phyloP scores from a whole-genome alignment of 2,113 vertebrate genomes.

The Pelecanus crispus region DNA sequence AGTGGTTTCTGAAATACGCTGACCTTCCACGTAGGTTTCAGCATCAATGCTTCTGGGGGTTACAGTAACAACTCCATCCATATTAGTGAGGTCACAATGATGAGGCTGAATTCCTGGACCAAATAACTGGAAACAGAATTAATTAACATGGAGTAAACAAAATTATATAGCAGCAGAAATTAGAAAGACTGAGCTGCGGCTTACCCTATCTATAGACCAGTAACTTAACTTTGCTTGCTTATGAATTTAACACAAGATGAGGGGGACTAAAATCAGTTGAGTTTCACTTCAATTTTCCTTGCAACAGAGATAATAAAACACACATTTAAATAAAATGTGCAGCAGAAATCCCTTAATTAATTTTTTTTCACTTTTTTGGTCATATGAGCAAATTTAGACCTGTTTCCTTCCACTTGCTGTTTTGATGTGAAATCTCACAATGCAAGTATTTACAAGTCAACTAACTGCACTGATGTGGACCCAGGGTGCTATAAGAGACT shows the following conservation, averaged over 20 bases:
- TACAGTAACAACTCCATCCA: constrained; percentile 94
- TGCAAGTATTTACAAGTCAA: not conserved
- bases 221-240: not conserved
- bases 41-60: constrained; percentile 88
- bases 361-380: not conserved
- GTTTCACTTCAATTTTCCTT: not conserved
- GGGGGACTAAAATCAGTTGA: not conserved
- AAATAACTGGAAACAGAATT: constrained; percentile 76
- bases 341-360: not conserved
- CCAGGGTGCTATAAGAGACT: not conserved
- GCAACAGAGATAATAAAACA: not conserved
- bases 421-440: not conserved
- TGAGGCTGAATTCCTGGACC: constrained; percentile 93
- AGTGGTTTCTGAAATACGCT: constrained; percentile 87
- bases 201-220: not conserved
- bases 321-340: not conserved
- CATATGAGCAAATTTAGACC: not conserved
- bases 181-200: not conserved
- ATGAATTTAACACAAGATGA: not conserved
- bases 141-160: not conserved
- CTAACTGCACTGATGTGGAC: not conserved
- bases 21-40: constrained; percentile 92
- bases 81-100: constrained; percentile 95
- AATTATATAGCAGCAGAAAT: not conserved
- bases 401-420: not conserved